phyloP scores from a whole-genome alignment of 1,140 invertebrate species.

The Procambarus virginalis region DNA sequence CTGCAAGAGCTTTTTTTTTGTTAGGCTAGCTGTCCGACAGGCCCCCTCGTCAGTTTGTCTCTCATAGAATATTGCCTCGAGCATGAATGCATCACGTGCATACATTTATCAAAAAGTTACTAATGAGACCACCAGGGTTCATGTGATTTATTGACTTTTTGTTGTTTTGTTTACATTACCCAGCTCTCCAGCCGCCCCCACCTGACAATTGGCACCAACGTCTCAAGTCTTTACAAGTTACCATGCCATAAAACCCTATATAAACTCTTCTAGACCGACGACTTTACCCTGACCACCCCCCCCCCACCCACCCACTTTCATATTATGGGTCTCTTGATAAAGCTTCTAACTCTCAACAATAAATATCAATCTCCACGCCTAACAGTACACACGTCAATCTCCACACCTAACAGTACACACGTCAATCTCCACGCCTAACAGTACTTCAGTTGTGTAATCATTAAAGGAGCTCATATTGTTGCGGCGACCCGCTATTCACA shows the following conservation, averaged over 20 bases:
- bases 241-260: background rate
- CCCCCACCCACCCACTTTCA: no score
- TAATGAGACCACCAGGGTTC: conserved; percentile 21
- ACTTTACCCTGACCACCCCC: conserved; percentile 18
- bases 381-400: background rate
- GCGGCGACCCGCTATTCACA: background rate
- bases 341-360: conserved; percentile 45
- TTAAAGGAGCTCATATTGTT: background rate
- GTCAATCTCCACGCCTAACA: no score
- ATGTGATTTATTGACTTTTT: background rate
- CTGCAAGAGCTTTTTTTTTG: conserved; percentile 13
- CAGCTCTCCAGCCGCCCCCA: conserved; percentile 31
- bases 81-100: background rate
- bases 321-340: background rate
- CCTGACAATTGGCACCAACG: conserved; percentile 12
- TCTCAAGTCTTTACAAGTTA: background rate
- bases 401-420: no score
- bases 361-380: conserved; percentile 42
- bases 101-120: conserved; percentile 18
- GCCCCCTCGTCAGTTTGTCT: conserved; percentile 19
- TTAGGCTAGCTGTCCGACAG: conserved; percentile 46
- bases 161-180: background rate
- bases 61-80: conserved; percentile 51
- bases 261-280: conserved; percentile 32
- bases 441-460: conserved; percentile 6